These are phyloP conservation scores for Bembecia ichneumoniformis DNA, from an alignment of 2,888 invertebrate genomes.

Conservation along the genomic window DNA sequence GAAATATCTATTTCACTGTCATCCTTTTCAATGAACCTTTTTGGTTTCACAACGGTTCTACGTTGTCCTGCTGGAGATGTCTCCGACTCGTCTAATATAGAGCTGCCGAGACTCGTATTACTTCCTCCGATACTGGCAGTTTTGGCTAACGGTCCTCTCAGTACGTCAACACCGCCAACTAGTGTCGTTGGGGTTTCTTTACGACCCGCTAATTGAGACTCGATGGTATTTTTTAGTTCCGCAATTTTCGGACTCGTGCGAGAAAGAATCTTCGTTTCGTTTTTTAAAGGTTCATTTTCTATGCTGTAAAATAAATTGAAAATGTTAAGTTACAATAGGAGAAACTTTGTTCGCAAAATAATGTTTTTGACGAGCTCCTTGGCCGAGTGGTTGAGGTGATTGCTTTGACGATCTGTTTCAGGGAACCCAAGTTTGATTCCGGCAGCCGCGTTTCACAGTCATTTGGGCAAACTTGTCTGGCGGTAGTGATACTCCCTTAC, in stretches of 20 bases:
- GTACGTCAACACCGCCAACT: slow-evolving; percentile 48
- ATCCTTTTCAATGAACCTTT: slow-evolving; percentile 35
- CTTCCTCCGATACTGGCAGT: slow-evolving; percentile 51
- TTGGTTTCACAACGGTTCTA: slow-evolving; percentile 38
- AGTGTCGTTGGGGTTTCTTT: slow-evolving; percentile 40
- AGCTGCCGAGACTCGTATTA: slow-evolving; percentile 63
- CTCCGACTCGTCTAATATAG: slow-evolving; percentile 57
- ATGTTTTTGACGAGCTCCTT: too few species aligned
- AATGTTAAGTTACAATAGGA: too few species aligned
- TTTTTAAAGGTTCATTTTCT: slow-evolving; percentile 51
- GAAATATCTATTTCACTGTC: slow-evolving; percentile 62
- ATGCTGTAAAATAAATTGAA: slow-evolving; percentile 35
- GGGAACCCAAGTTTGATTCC: too few species aligned
- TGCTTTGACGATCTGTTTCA: too few species aligned
- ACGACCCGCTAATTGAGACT: slow-evolving; percentile 63
- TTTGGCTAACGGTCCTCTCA: slow-evolving; percentile 31
- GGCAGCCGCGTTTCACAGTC: too few species aligned
- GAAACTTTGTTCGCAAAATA: too few species aligned
- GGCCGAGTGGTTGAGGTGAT: too few species aligned
- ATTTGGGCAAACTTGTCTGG: too few species aligned
- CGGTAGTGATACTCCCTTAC: too few species aligned
- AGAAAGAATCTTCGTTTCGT: slow-evolving; percentile 46
- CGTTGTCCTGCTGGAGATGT: slow-evolving; percentile 28
- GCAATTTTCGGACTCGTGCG: slow-evolving; percentile 69
- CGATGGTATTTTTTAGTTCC: slow-evolving; percentile 69